phyloP scores from a whole-genome alignment of 2,888 invertebrate species.

The Synergus umbraculus region DNA sequence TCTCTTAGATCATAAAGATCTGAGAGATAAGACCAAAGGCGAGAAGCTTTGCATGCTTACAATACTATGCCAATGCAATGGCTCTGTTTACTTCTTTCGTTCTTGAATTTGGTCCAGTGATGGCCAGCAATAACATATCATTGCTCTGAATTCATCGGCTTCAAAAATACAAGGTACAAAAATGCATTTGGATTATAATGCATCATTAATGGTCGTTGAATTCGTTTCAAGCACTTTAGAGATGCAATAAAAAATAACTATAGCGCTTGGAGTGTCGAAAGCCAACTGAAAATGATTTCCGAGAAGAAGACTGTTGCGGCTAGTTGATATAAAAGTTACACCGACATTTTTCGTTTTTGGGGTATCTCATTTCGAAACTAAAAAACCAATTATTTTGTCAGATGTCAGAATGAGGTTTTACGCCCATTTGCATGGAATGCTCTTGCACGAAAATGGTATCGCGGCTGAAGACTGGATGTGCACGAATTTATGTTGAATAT shows the following conservation, averaged over 20 bases:
- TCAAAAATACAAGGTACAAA: background rate
- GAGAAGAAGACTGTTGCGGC: background rate
- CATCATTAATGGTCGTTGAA: slow-evolving; percentile 31
- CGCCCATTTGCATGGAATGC: slow-evolving; percentile 30
- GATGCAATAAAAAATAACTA: slow-evolving; percentile 32
- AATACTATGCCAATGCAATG: background rate
- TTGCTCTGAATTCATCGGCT: background rate
- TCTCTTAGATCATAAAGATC: background rate
- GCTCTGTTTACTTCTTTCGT: background rate
- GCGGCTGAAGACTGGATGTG: background rate
- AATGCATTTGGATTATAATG: slow-evolving; percentile 19
- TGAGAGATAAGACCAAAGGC: slow-evolving; percentile 2
- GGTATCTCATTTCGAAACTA: slow-evolving; percentile 19
- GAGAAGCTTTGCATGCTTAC: background rate
- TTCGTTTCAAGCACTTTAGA: background rate
- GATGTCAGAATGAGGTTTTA: slow-evolving; percentile 29
- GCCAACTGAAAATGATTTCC: background rate
- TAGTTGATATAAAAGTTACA: background rate
- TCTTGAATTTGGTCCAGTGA: background rate
- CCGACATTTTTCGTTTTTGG: background rate
- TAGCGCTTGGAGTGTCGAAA: slow-evolving; percentile 19
- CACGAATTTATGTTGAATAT: slow-evolving; percentile 14
- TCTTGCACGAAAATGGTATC: slow-evolving; percentile 30
- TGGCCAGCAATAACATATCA: slow-evolving; percentile 8
- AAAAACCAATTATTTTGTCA: slow-evolving; percentile 31